Evolutionary conservation across 1,140 invertebrate species (phyloP), one percentile per base, ranked within the genome.

Genomic region (Eurosta solidaginis): DNA sequence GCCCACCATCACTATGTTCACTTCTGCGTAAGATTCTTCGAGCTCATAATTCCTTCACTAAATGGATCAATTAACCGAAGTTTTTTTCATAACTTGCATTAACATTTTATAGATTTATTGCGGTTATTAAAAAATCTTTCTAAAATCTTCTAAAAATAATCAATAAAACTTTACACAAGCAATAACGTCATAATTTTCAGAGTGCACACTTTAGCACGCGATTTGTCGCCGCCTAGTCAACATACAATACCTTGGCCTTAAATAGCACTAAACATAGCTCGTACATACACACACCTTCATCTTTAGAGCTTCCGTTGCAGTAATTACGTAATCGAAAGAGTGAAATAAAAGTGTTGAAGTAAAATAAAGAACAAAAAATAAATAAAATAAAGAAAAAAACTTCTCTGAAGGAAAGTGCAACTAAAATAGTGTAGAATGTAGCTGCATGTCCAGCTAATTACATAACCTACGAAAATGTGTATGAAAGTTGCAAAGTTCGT

Each of bases 401-500:
- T n/a, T 17, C 1, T 33, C 29, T 22, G 59, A 40, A 68, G 17
- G n/a, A 68, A 40, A 68, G 59, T 68, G 59, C 59, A 68, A 10
- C 33, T 9, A 68, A 68, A 68, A 36, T 63, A 0, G 17, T n/a
- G 17, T 7, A 17, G 4, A 29, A 27, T 33, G n/a, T 33, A 10
- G 27, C 59, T 68, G 59, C 59, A 68, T 40, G 59, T 36, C 59
- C 59, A 68, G 59, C n/a, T 68, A 68, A 68, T 68, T 68, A 68
- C 36, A 36, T 68, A 42, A 68, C 20, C n/a, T 17, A 68, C 59
- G 36, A n/a, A n/a, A n/a, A n/a, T n/a, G n/a, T n/a, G n/a, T n/a
- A n/a, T n/a, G n/a, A n/a, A n/a, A 36, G 33, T 68, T 20, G 59
- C 59, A 68, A 20, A 68, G 59, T 68, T 68, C 59, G 59, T 68